These are phyloP conservation scores for Bungarus multicinctus DNA, from an alignment of 2,113 vertebrate species.

Conservation along the genomic window DNA sequence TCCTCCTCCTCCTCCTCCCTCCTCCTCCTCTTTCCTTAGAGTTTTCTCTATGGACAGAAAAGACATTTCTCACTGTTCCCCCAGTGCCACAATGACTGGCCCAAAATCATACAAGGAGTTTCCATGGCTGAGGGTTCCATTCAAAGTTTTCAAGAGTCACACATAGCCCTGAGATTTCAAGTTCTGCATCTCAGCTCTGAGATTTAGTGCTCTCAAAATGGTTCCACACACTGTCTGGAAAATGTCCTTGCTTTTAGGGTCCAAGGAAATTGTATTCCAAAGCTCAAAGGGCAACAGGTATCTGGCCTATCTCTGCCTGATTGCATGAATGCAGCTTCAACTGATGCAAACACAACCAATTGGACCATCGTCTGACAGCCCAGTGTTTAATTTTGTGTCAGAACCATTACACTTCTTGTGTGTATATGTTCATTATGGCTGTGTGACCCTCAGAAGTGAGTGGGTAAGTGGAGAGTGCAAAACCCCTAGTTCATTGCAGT, in stretches of 20 bases:
- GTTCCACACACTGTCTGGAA: neutral
- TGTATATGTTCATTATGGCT: neutral
- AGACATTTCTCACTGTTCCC: neutral
- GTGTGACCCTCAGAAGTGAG: neutral
- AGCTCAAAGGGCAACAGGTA: neutral
- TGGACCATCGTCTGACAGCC: neutral
- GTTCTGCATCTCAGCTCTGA: neutral
- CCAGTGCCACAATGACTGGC: neutral
- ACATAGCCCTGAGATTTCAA: neutral
- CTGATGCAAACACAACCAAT: neutral
- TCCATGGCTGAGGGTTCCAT: neutral
- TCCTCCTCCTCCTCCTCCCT: neutral
- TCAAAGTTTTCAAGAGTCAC: neutral
- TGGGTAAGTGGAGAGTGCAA: neutral
- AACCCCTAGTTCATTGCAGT: neutral
- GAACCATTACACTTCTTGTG: neutral
- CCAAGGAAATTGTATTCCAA: neutral
- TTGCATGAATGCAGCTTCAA: neutral
- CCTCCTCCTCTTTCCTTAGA: neutral
- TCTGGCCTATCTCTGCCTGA: neutral
- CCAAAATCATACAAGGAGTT: neutral
- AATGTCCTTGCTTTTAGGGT: neutral
- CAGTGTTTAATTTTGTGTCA: neutral
- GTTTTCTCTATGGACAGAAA: neutral
- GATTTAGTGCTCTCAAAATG: neutral